Evolutionary conservation across 2,113 vertebrate species (phyloP).

Genomic region (Colossoma macropomum): DNA sequence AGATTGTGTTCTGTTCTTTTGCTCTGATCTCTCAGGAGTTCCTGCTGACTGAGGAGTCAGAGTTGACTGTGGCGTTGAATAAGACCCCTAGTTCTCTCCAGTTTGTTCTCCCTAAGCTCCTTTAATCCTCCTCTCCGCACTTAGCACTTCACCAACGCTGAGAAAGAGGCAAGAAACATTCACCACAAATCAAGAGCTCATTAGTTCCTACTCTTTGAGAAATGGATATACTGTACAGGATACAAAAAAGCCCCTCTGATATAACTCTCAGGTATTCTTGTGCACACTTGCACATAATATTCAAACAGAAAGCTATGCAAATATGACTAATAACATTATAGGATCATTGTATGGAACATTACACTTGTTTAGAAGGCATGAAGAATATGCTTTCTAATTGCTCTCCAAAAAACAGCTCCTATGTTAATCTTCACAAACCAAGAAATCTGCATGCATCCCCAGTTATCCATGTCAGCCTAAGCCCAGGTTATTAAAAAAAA

Average conservation of each 20-base stretch:
- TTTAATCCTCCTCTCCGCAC: neutral
- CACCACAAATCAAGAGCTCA: neutral
- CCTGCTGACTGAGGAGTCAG: conserved; percentile 1
- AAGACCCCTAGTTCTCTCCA: neutral
- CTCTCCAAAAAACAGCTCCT: neutral
- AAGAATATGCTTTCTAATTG: neutral
- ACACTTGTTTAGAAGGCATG: neutral
- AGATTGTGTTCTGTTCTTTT: neutral
- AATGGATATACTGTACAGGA: neutral
- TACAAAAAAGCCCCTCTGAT: neutral
- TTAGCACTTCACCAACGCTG: neutral
- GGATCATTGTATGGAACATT: neutral
- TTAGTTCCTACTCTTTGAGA: neutral
- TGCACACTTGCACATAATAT: neutral
- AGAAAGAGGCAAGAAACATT: neutral
- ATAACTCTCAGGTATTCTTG: neutral
- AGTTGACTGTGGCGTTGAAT: conserved; percentile 1
- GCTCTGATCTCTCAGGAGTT: neutral
- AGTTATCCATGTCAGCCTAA: neutral
- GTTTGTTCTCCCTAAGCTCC: neutral
- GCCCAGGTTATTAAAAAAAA: neutral
- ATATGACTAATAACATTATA: neutral
- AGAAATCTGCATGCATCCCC: neutral
- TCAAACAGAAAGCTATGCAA: neutral
- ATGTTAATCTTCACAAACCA: neutral